Conservation (phyloP, 2,113 vertebrate genomes). For the Tragelaphus scriptus region DNA sequence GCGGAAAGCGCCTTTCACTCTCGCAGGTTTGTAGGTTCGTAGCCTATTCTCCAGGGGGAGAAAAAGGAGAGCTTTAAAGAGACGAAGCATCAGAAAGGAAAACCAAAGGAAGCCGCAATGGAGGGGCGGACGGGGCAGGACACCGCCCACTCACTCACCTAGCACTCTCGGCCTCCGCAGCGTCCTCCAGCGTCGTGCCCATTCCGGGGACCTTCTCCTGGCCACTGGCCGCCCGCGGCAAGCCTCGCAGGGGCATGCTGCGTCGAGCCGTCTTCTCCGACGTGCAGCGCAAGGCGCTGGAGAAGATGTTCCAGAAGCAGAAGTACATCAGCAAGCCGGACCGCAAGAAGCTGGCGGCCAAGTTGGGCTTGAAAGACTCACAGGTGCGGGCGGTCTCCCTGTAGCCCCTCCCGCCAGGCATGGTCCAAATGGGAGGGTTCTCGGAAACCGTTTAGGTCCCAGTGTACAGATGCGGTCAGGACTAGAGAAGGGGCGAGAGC, state of each 20-base stretch:
- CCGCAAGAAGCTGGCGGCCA: slow-evolving; percentile 93
- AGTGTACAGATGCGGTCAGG: not conserved
- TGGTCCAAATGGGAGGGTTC: fast-evolving
- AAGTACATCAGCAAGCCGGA: slow-evolving; percentile 99
- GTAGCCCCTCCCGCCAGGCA: fast-evolving
- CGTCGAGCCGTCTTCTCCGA: slow-evolving; percentile 96
- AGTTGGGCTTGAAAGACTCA: slow-evolving; percentile 95
- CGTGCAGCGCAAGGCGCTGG: slow-evolving; percentile 94
- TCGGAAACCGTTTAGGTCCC: not conserved
- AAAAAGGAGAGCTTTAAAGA: not conserved
- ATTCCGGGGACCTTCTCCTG: slow-evolving; percentile 97
- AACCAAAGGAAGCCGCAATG: fast-evolving
- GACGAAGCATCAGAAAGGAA: slow-evolving; percentile 4
- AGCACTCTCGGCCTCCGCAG: slow-evolving; percentile 63
- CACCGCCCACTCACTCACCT: not conserved
- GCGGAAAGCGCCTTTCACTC: slow-evolving; percentile 66
- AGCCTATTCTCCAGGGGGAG: slow-evolving; percentile 31
- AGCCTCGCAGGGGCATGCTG: slow-evolving; percentile 95
- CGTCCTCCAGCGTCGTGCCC: slow-evolving; percentile 89
- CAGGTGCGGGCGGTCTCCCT: slow-evolving; percentile 81
- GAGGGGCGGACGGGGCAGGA: not conserved
- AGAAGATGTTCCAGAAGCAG: slow-evolving; percentile 99
- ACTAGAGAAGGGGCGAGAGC: not conserved
- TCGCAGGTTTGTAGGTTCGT: slow-evolving; percentile 60
- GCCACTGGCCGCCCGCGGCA: slow-evolving; percentile 91